Percentiles rank a stretch among this genome's conserved stretches.
These are phyloP conservation scores for Microctonus aethiopoides DNA, from an alignment of 2,888 invertebrate species.

Conservation along the genomic window DNA sequence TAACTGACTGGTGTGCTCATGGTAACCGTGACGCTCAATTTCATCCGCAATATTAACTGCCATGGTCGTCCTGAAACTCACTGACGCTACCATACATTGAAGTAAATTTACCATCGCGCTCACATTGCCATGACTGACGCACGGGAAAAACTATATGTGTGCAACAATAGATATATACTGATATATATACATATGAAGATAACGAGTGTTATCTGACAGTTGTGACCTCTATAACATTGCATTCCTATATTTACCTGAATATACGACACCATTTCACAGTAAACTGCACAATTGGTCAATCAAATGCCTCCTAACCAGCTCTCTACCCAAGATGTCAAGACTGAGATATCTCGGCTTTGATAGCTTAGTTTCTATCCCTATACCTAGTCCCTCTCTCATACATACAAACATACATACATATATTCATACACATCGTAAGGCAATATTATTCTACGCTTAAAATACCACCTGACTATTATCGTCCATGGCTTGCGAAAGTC, in stretches of 20 bases:
- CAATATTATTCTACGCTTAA: neutral
- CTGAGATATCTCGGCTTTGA: neutral
- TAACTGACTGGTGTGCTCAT: slow-evolving; percentile 28
- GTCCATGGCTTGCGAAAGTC: neutral
- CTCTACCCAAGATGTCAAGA: neutral
- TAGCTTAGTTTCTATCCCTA: neutral
- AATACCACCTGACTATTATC: neutral
- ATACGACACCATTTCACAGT: neutral
- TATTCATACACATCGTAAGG: neutral
- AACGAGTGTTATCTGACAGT: neutral
- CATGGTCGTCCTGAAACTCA: neutral
- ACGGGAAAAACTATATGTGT: neutral
- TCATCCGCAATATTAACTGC: slow-evolving; percentile 33
- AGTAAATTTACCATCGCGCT: slow-evolving; percentile 23
- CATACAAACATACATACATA: neutral
- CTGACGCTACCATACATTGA: slow-evolving; percentile 1
- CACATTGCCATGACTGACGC: slow-evolving; percentile 4
- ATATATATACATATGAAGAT: neutral
- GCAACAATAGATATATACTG: neutral
- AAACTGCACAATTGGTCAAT: neutral
- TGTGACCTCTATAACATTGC: neutral
- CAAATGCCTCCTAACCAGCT: neutral
- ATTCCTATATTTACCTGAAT: neutral
- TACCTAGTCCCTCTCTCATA: neutral
- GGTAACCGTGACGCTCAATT: slow-evolving; percentile 29